Conservation (phyloP, 2,888 invertebrate genomes). For the Colostygia pectinataria region DNA sequence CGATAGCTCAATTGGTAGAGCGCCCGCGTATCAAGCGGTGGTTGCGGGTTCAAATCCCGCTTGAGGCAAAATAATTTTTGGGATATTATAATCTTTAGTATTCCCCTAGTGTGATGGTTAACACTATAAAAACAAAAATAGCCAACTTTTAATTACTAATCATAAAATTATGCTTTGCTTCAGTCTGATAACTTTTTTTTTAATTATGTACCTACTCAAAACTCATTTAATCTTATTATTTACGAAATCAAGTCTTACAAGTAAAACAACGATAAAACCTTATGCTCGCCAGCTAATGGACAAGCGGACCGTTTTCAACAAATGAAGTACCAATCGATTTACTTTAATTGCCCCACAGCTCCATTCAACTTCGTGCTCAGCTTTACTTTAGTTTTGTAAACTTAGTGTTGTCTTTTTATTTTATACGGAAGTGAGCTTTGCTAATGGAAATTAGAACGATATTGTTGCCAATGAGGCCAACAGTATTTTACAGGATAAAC, state of each 20-base stretch:
- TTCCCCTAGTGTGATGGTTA: no score
- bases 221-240: constrained; percentile 8
- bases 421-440: constrained; percentile 15
- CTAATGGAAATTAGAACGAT: constrained; percentile 27
- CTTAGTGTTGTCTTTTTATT: constrained; percentile 25
- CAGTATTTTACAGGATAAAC: background rate
- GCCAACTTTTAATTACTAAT: no score
- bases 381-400: constrained; percentile 31
- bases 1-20: no score
- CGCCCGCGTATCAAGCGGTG: no score
- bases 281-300: constrained; percentile 20
- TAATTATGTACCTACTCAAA: no score
- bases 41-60: no score
- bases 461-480: constrained; percentile 17
- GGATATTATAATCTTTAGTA: no score
- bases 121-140: no score
- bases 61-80: no score
- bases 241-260: constrained; percentile 6
- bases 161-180: no score
- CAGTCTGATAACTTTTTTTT: no score
- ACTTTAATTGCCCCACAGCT: constrained; percentile 32
- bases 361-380: constrained; percentile 26
- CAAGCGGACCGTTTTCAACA: constrained; percentile 26
- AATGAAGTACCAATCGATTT: constrained; percentile 35
- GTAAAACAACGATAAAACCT: constrained; percentile 21